Base-by-base conservation (phyloP, 2,113 vertebrate species). In the Felis chaus region DNA sequence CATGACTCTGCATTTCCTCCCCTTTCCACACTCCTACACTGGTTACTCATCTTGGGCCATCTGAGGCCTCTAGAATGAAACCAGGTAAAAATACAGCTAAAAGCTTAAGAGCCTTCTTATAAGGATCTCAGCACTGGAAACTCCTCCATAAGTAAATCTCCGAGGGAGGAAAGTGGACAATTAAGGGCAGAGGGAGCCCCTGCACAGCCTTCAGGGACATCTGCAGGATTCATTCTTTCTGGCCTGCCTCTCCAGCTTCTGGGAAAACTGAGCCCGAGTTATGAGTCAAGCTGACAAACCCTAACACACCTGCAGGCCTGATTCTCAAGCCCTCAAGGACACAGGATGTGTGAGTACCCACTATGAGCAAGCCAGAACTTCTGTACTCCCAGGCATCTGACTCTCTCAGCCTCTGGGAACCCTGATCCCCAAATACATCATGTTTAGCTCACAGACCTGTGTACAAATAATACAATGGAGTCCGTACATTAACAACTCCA, bases 101-200 rank as follows among this genome's bases (percentile, higher is more conserved):
- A 48, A 94, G 90, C 93, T 68, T 53, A 45, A 53, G 78, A 76
- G 68, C 23, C 48, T 96, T 68, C 81, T 61, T 27, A 39, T 18
- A 36, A 78, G 80, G 1, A 2, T 11, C 53, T 18, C 1, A 5
- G 10, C 18, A 9, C 63, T 33, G 66, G 57, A 68, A 84, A 33
- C 33, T 23, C 69, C 61, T 80, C 69, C 15, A 0, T 19, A 13
- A 80, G 45, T 71, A 31, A 90, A 66, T 29, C 25, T 65, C 61
- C 53, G 10, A 4, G 25, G 85, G 29, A 41, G 23, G 83, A 65
- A 68, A 74, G 65, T 11, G n/a, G 33, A 79, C 41, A 23, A 3
- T n/a, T 41, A 65, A 36, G 25, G 45, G 50, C 27, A 76, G 68
- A 80, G 83, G 66, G 27, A 53, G 57, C 76, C n/a, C 31, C 2